A percentile compares a stretch with the other conserved stretches of the same genome.
These are phyloP conservation scores for Felis chaus DNA, from an alignment of 2,113 vertebrate species.

Conservation along the genomic window DNA sequence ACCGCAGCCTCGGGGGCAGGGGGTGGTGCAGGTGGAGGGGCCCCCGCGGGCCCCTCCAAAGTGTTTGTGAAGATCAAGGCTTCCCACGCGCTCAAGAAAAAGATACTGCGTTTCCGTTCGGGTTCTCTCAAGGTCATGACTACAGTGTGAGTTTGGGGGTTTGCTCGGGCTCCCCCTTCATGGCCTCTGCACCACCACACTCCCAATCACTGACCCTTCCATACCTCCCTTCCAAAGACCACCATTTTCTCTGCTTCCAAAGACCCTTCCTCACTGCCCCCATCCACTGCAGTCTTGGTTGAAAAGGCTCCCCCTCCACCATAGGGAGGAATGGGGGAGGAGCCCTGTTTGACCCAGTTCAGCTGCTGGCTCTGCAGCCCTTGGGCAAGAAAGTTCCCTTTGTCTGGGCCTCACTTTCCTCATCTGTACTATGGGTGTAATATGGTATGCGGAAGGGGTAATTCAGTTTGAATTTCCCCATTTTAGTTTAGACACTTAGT, in stretches of 20 bases:
- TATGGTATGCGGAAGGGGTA: constrained; percentile 52
- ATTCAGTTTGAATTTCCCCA: constrained; percentile 21
- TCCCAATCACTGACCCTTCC: constrained; percentile 11
- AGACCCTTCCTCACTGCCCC: constrained; percentile 32
- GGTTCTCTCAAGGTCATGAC: constrained; percentile 95
- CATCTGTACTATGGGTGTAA: constrained; percentile 50
- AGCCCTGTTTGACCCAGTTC: neutral
- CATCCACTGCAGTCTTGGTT: neutral
- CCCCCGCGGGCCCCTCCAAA: constrained; percentile 86
- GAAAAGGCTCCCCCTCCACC: neutral
- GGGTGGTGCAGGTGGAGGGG: constrained; percentile 52
- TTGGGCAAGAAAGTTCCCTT: neutral
- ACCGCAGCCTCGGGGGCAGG: constrained; percentile 72
- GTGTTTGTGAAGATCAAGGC: constrained; percentile 94
- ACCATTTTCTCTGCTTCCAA: constrained; percentile 59
- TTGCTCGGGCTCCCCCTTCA: constrained; percentile 30
- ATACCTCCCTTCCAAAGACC: constrained; percentile 71
- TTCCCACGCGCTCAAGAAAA: constrained; percentile 94
- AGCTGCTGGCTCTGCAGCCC: neutral
- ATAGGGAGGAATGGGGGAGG: neutral
- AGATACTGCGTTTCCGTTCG: constrained; percentile 92
- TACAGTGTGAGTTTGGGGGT: constrained; percentile 86
- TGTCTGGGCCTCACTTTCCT: constrained; percentile 10
- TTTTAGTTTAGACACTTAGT: constrained; percentile 59
- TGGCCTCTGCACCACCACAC: constrained; percentile 48